Base-by-base conservation (phyloP, 64 coral and sea anemone species). In the Montipora foliosa region DNA sequence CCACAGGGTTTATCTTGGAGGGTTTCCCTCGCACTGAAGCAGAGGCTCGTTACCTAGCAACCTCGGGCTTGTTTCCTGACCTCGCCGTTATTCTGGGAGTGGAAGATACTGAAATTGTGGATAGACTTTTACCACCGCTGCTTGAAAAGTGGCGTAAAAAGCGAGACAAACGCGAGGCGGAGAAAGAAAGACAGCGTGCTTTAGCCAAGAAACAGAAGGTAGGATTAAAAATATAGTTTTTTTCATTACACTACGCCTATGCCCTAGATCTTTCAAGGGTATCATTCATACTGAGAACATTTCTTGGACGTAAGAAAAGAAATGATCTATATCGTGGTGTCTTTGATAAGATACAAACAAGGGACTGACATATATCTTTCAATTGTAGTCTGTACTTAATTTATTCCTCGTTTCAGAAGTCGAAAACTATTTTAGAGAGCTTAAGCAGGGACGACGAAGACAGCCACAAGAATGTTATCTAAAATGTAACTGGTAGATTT, bases 1-100 rank as follows among this genome's bases (percentile, higher is more conserved):
- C 94, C 51, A 91, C 94, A 47, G 97, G 97, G 37, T 99, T 99
- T 25, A 78, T 99, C 20, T 80, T 99, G 51, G 97, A 99, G 79
- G 97, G 92, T 55, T 99, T 96, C 53, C 97, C 97, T 37, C 87
- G 94, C 53, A 94, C 67, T 89, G 92, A 88, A 10, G 83, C 88
- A 15, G 97, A 99, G 84, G 91, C 89, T 55, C 92, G 87, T 52
- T 96, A 94, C 67, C 58, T 99, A 6, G 86, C 94, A 61, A 79
- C 71, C 24, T 66, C 79, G 9, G 97, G 97, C 37, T 78, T 94
- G 21, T 99, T 92, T 52, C 97, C 97, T 48, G 97, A 99, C 51
- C 89, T 86, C 10, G 78, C 92, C 6, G 76, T 96, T 1, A 44
- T 99, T 14, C 88, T 99, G 17, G 97, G 72, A 16, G 97, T 99